Percentiles rank a stretch among this genome's conserved stretches.
These are phyloP conservation scores for Myrmophylax atrothorax DNA, from an alignment of 2,113 vertebrate species.

Conservation along the genomic window DNA sequence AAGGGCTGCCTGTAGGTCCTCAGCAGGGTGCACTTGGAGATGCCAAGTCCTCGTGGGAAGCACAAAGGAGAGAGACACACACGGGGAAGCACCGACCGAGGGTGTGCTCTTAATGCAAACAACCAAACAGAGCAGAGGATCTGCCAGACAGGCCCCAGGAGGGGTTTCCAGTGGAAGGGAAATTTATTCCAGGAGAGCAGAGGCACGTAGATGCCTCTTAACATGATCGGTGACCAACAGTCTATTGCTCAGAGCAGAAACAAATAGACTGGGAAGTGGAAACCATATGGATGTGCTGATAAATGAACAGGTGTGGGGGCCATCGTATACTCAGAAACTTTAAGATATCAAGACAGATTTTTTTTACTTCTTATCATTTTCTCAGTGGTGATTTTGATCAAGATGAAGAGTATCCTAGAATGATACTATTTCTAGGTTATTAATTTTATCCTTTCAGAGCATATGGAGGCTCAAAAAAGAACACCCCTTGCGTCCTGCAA, in stretches of 20 bases:
- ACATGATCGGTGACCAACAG: not conserved
- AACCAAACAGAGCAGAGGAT: not conserved
- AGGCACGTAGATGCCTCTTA: not conserved
- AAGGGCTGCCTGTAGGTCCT: not conserved
- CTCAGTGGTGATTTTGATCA: not conserved
- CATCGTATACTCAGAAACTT: not conserved
- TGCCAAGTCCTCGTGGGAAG: not conserved
- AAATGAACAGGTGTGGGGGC: not conserved
- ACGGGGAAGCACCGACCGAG: fast-evolving
- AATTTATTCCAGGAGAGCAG: not conserved
- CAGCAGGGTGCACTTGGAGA: not conserved
- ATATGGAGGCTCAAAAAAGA: not conserved
- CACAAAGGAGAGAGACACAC: not conserved
- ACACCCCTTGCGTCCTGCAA: not conserved
- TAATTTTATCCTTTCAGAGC: not conserved
- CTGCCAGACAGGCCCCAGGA: not conserved
- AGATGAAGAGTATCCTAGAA: not conserved
- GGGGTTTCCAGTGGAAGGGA: not conserved
- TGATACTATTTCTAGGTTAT: not conserved
- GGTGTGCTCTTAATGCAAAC: not conserved
- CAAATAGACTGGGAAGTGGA: not conserved
- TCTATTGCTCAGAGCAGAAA: not conserved
- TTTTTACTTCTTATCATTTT: not conserved
- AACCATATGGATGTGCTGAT: not conserved
- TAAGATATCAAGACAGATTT: not conserved